Evolutionary conservation across 2,797 vertebrate genomes (phyloP).

Genomic region (Bryconaethiops microstoma): DNA sequence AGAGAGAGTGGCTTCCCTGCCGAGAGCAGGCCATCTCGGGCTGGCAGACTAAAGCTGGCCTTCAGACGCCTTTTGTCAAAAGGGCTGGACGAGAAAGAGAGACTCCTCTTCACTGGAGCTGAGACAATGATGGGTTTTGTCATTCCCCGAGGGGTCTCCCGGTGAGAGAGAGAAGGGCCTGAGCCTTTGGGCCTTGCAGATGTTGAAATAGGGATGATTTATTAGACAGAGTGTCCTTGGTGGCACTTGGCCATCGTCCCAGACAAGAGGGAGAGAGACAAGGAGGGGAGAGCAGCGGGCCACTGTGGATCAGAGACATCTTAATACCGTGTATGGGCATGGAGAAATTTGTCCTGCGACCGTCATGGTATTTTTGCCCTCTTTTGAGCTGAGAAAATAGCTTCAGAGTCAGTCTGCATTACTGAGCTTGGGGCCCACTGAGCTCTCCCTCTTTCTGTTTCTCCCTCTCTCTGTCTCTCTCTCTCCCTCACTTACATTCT

Average conservation of each 20-base stretch:
- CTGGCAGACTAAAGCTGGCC: conserved; percentile 88
- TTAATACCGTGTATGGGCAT: conserved; percentile 81
- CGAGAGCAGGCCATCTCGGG: conserved; percentile 85
- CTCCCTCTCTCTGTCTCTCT: conserved; percentile 14
- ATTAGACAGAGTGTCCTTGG: conserved; percentile 88
- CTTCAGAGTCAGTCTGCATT: conserved; percentile 75
- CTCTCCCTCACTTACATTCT: neutral
- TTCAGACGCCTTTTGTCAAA: conserved; percentile 91
- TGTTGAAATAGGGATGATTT: conserved; percentile 94
- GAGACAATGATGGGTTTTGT: conserved; percentile 96
- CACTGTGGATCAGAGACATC: conserved; percentile 70
- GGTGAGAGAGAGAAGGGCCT: conserved; percentile 87
- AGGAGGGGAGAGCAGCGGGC: conserved; percentile 64
- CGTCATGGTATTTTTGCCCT: conserved; percentile 79
- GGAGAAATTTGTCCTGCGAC: conserved; percentile 70
- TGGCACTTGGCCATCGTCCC: conserved; percentile 95
- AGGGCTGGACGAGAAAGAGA: conserved; percentile 77
- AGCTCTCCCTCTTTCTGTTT: conserved; percentile 42
- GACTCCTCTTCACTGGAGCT: conserved; percentile 91
- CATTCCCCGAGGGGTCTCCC: conserved; percentile 79
- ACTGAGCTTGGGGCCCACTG: conserved; percentile 70
- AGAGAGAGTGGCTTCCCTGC: conserved; percentile 87
- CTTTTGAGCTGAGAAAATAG: conserved; percentile 77
- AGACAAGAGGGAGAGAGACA: conserved; percentile 73
- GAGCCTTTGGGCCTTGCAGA: conserved; percentile 87